A percentile compares a stretch with the other conserved stretches of the same genome.
These are phyloP conservation scores for Acanthochromis polyacanthus DNA, from an alignment of 2,113 vertebrate genomes.

Conservation along the genomic window DNA sequence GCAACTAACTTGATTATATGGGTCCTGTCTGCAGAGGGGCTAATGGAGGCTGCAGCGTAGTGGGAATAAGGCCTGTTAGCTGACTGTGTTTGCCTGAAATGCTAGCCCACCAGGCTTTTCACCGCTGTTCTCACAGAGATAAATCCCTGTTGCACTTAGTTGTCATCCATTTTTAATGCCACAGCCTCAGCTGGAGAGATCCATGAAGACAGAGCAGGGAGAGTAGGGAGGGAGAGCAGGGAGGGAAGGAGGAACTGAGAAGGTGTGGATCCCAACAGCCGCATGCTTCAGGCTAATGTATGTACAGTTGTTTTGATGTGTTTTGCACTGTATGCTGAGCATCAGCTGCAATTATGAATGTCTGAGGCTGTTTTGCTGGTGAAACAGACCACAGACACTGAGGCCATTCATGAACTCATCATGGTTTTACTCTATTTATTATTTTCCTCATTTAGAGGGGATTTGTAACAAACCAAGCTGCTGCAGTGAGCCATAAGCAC, in stretches of 20 bases:
- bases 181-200: conserved; percentile 79
- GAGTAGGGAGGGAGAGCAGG: neutral
- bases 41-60: conserved; percentile 77
- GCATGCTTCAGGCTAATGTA: conserved; percentile 49
- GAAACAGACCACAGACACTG: conserved; percentile 29
- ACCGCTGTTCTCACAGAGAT: conserved; percentile 76
- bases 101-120: conserved; percentile 74
- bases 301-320: conserved; percentile 34
- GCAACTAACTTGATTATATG: conserved; percentile 77
- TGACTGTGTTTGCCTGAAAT: conserved; percentile 69
- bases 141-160: conserved; percentile 87
- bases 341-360: conserved; percentile 45
- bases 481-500: conserved; percentile 23
- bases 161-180: conserved; percentile 87
- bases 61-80: conserved; percentile 79
- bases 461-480: conserved; percentile 30
- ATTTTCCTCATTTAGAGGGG: conserved; percentile 27
- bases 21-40: conserved; percentile 67
- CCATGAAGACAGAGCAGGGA: conserved; percentile 47
- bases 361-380: conserved; percentile 36
- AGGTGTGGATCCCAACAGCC: conserved; percentile 62
- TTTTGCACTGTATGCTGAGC: conserved; percentile 28
- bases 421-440: conserved; percentile 27
- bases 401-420: conserved; percentile 47
- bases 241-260: conserved; percentile 25